Evolutionary conservation across 1,140 invertebrate species (phyloP), one percentile per base, ranked within the genome.

Genomic region (Ceratosolen solmsi): DNA sequence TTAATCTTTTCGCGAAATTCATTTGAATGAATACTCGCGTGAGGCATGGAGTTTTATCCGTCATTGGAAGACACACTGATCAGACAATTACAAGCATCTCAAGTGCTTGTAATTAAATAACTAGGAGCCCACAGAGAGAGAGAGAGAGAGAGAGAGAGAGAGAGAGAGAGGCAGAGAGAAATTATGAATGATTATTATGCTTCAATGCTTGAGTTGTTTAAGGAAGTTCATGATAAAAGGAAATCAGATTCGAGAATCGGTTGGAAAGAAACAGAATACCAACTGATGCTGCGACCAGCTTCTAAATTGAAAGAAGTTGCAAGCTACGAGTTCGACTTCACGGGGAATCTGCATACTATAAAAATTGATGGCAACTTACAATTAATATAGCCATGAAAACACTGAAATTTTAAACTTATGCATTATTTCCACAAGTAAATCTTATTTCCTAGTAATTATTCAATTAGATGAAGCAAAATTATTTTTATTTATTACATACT

Each of bases 91-190:
- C 25, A 38, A 60, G 56, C 41, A 63, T 63, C 36, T 22, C 22
- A 51, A 33, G 49, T n/a, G 25, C 15, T 20, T 56, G 25, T 77
- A 65, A 65, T 65, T 77, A 77, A n/a, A 65, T 65, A 77, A 75
- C 33, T n/a, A 22, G 0, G 17, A 73, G 13, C 13, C 0, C n/a
- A 54, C 9, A 0, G n/a, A 20, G 38, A 38, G n/a, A n/a, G n/a
- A n/a, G n/a, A n/a, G n/a, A n/a, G n/a, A n/a, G n/a, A n/a, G n/a
- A n/a, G n/a, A n/a, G n/a, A n/a, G n/a, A n/a, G n/a, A n/a, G n/a
- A n/a, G n/a, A n/a, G n/a, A n/a, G n/a, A n/a, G n/a, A n/a, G n/a
- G n/a, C n/a, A n/a, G n/a, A n/a, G n/a, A n/a, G n/a, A 73, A 20
- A 76, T 63, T 65, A 65, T 46, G n/a, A 25, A 36, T 22, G 63